phyloP scores from a whole-genome alignment of 2,113 vertebrate species.

The Chaenocephalus aceratus region DNA sequence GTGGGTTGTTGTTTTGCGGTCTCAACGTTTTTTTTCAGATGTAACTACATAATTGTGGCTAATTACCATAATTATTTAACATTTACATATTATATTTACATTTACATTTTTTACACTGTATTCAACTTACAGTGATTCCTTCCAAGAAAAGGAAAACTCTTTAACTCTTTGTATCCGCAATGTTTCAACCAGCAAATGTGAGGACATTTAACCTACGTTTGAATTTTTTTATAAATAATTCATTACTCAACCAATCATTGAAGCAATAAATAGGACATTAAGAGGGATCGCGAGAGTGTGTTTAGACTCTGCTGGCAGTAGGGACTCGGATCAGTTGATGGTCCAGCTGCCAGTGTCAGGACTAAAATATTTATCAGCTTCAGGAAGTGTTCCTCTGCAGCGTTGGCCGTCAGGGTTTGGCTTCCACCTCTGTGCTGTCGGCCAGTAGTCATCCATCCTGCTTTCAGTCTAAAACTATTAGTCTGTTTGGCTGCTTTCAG shows the following conservation, averaged over 20 bases:
- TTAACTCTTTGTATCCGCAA: not conserved
- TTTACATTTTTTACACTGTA: no score
- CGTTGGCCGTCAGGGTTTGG: constrained; percentile 6
- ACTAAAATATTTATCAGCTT: constrained; percentile 55
- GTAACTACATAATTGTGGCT: no score
- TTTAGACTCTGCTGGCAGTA: no score
- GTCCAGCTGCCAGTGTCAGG: not conserved
- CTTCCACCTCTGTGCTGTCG: constrained; percentile 21
- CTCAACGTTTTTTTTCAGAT: no score
- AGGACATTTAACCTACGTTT: not conserved
- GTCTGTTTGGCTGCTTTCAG: constrained; percentile 54
- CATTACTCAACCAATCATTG: not conserved
- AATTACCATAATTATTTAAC: no score
- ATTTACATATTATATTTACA: no score
- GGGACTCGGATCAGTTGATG: not conserved
- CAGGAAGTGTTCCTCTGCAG: constrained; percentile 28
- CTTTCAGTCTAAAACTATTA: constrained; percentile 33
- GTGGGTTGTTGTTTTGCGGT: no score
- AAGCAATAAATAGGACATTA: not conserved
- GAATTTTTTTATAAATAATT: not conserved
- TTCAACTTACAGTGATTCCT: no score
- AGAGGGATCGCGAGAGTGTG: not conserved
- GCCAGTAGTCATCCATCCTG: constrained; percentile 43
- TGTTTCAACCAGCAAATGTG: not conserved
- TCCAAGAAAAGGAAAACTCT: no score